Base-by-base conservation (phyloP, 2,797 vertebrate genomes). In the Sylvilagus floridanus region DNA sequence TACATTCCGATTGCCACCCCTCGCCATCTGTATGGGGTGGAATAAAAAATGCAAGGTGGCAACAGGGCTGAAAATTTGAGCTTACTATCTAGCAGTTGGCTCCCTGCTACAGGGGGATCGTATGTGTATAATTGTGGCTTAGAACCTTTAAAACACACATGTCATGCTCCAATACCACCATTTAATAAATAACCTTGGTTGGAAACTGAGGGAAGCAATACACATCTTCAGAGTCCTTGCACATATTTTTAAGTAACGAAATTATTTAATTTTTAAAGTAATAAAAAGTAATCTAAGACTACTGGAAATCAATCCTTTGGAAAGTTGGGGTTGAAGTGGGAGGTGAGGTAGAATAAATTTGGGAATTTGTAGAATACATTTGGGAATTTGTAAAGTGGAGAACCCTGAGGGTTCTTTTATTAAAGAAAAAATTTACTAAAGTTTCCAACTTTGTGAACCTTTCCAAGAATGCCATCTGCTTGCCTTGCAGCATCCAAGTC, bases 181-280 rank as follows among this genome's bases (percentile, higher is more conserved):
- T 22, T 93, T 73, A 87, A 19, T n/a, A 35, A 65, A 30, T 68
- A 82, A 89, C 30, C 83, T 69, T 63, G 24, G 54, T 32, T 91
- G 50, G 65, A 82, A 19, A 12, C 63, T 82, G 63, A 68, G 50
- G 75, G 60, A 72, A 81, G 47, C 66, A 50, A 17, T 26, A 63
- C 60, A 72, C 52, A 69, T 69, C 47, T 72, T 90, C 81, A 57
- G 28, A 87, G 30, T 57, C 30, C 65, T 85, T 81, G 68, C 14
- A 35, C 21, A 19, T 79, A 62, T 32, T 54, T 52, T 54, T 54
- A 26, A 69, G 65, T 84, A 16, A 69, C 13, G 66, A n/a, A 83
- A 69, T 22, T 21, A 57, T 17, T 21, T 57, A 16, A 57, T 76
- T 82, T 75, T 92, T 92, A 76, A 94, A 69, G 78, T 71, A 85